Evolutionary conservation across 2,888 invertebrate genomes (phyloP), one percentile per base, ranked within the genome.

Genomic region (Dolomedes plantarius): DNA sequence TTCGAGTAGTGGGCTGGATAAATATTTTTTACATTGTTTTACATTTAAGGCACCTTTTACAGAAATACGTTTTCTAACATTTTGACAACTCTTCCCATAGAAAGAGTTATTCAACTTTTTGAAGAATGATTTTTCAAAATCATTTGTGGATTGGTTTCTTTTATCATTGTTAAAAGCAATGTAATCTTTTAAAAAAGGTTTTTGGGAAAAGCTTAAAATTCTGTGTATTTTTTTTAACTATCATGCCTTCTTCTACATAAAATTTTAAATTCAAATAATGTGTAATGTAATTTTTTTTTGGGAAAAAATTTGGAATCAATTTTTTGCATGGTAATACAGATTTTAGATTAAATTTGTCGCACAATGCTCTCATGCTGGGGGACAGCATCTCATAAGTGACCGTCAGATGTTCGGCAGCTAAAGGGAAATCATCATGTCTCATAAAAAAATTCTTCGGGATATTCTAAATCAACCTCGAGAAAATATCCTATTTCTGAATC

Each of bases 231-330:
- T 76, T n/a, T 67, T 41, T 46, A 50, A 76, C 13, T 46, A 65
- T 28, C 46, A 76, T 32, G 9, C 76, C 76, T 11, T 76, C 67
- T 46, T 68, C 65, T 23, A 76, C 1, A 19, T 67, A 67, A 32
- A 67, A 67, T 67, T 76, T 23, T 67, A 76, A 76, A 29, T 76
- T 76, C 46, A 76, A 67, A 41, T 67, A 65, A 76, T 76, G 75
- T 13, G 64, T 64, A 9, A 76, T 39, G 31, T 67, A 76, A 41
- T 76, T 76, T 67, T 68, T 73, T 62, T 73, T 41, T 41, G 19
- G 23, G 23, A 1, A 27, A 1, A 41, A 23, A 28, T 74, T 75
- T 36, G 56, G 56, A 6, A 27, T 23, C 56, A 56, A 56, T 56
- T 56, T 56, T 23, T 23, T n/a, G 23, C 56, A 19, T 23, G 56